These are phyloP conservation scores for Listronotus oregonensis DNA, from an alignment of 1,140 invertebrate genomes.

Conservation along the genomic window DNA sequence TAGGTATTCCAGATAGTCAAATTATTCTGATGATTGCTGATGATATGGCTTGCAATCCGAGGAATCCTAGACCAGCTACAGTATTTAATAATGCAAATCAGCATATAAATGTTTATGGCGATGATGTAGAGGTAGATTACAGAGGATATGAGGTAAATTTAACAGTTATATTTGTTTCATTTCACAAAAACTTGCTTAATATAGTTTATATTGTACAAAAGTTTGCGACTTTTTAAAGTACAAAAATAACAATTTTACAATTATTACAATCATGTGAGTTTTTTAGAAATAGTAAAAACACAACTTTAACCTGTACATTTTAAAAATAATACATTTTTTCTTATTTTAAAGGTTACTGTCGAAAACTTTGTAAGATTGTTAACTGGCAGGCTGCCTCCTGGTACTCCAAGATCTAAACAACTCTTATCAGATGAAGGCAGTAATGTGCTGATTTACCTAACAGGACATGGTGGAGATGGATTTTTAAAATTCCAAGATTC, in stretches of 20 bases:
- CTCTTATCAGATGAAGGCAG: conserved; percentile 95
- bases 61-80: conserved; percentile 96
- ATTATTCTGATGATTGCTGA: conserved; percentile 99
- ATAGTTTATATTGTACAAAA: conserved; percentile 4
- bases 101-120: conserved; percentile 98
- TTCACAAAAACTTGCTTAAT: neutral
- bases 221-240: conserved; percentile 4
- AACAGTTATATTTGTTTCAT: neutral
- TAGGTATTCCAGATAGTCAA: conserved; percentile 96
- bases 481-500: conserved; percentile 99
- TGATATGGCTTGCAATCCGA: conserved; percentile 98
- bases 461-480: conserved; percentile 97
- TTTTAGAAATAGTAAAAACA: no score
- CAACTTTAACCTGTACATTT: no score
- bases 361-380: conserved; percentile 97
- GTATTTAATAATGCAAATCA: conserved; percentile 98
- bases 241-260: no score
- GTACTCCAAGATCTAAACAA: conserved; percentile 93
- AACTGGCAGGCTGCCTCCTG: conserved; percentile 87
- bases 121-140: conserved; percentile 99
- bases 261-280: no score
- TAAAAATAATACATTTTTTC: neutral
- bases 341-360: conserved; percentile 78
- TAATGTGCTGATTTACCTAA: conserved; percentile 96
- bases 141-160: conserved; percentile 88